Evolutionary conservation across 2,113 vertebrate genomes (phyloP).

Genomic region (Podocnemis expansa): DNA sequence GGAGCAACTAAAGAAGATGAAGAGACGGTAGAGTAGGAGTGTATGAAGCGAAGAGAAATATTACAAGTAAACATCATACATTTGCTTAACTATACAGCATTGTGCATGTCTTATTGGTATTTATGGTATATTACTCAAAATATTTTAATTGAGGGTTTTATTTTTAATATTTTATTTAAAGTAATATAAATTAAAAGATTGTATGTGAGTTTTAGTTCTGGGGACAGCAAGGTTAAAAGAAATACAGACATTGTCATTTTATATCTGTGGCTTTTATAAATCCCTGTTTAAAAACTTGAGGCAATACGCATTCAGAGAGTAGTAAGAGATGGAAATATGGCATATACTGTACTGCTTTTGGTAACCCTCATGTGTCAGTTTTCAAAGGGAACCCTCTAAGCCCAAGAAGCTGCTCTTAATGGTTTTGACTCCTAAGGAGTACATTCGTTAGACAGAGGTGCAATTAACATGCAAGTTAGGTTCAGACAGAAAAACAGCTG

Average conservation of each 20-base stretch:
- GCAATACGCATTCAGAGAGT: conserved; percentile 7
- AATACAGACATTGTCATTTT: neutral
- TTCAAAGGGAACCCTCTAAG: neutral
- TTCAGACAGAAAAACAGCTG: neutral
- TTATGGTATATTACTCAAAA: neutral
- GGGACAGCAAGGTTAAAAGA: neutral
- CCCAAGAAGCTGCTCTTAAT: neutral
- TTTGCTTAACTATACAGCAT: neutral
- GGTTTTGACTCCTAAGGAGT: neutral
- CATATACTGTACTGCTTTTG: neutral
- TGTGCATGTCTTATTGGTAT: neutral
- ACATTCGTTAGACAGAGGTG: neutral
- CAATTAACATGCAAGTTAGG: neutral
- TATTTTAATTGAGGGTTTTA: neutral
- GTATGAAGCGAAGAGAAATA: neutral
- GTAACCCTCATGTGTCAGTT: neutral
- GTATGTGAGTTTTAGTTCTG: neutral
- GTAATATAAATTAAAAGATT: neutral
- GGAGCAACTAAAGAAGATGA: neutral
- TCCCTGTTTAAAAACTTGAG: neutral
- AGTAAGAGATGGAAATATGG: neutral
- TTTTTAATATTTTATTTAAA: neutral
- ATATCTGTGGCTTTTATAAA: neutral
- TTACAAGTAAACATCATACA: neutral
- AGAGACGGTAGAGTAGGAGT: neutral